Conservation (phyloP, 2,113 vertebrate genomes). For the Vulpes lagopus region DNA sequence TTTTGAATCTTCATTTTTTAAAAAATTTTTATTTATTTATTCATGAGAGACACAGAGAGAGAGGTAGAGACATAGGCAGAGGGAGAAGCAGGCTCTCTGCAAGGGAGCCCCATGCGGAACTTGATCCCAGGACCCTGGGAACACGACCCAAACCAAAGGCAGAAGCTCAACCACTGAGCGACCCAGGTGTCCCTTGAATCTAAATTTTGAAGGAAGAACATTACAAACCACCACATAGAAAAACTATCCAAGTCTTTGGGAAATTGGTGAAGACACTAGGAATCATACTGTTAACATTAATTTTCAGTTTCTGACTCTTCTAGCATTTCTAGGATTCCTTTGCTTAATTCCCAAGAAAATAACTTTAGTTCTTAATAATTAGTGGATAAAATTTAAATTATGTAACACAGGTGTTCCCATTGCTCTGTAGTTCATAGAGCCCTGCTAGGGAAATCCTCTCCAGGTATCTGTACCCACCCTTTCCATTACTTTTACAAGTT, state of each 20-base stretch:
- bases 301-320: background rate
- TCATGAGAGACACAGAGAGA: too few species aligned
- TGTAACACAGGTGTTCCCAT: background rate
- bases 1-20: background rate
- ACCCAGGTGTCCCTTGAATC: too few species aligned
- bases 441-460: background rate
- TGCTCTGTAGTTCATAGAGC: background rate
- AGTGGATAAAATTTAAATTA: background rate
- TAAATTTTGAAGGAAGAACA: constrained; percentile 6
- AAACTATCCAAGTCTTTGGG: background rate
- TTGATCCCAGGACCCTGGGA: too few species aligned
- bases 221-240: background rate
- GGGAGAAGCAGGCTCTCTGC: too few species aligned
- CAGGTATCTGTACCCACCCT: background rate
- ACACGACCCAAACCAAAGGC: too few species aligned
- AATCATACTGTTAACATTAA: background rate
- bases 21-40: too few species aligned
- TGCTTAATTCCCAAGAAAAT: background rate
- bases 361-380: background rate
- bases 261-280: background rate
- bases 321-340: background rate
- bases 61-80: too few species aligned
- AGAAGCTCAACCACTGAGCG: too few species aligned
- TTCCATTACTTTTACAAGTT: background rate
- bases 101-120: too few species aligned